Base-by-base conservation (phyloP, 2,888 invertebrate genomes). In the Heliconius cydno region DNA sequence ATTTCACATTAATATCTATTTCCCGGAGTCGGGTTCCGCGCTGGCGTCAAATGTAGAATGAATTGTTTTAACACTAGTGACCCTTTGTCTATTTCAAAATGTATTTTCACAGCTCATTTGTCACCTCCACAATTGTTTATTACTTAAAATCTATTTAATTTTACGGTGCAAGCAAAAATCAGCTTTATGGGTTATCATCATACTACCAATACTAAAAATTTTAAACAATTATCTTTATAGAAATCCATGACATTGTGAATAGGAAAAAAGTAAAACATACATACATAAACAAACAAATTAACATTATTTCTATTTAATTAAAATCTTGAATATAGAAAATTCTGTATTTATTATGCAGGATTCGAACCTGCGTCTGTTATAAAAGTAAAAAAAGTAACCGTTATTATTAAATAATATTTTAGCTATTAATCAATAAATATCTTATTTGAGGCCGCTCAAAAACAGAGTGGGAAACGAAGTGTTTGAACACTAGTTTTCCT, bases 91-190 rank as follows among this genome's bases (percentile, higher is more conserved):
- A 52, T 52, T 22, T 52, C 19, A 52, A 52, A 52, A 52, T 12
- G 1, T 60, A 60, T 60, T 9, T n/a, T 60, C 10, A 60, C n/a
- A 10, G n/a, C n/a, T 52, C 19, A 52, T 60, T 60, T n/a, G n/a
- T 10, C 60, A 60, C 80, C 81, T 77, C 81, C 71, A 82, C 67
- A 79, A 80, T 81, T 75, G 77, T 57, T 60, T 46, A 22, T 19
- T 13, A 13, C 57, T 76, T 81, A 77, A 46, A 41, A 66, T 46
- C 76, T 79, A 82, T 57, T 80, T 80, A 78, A 76, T 15, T 76
- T 63, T 57, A 70, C 12, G 38, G 72, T 79, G 76, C 77, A 60
- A 75, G 74, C 72, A 60, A 77, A 15, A 77, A 79, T 22, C 79
- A 81, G 80, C 65, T 68, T 80, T 68, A 81, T 67, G 79, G 77